Percentiles rank a stretch among this genome's conserved stretches.
Evolutionary conservation across 2,797 vertebrate genomes (phyloP).

Genomic region (Sebastes hubbsi): DNA sequence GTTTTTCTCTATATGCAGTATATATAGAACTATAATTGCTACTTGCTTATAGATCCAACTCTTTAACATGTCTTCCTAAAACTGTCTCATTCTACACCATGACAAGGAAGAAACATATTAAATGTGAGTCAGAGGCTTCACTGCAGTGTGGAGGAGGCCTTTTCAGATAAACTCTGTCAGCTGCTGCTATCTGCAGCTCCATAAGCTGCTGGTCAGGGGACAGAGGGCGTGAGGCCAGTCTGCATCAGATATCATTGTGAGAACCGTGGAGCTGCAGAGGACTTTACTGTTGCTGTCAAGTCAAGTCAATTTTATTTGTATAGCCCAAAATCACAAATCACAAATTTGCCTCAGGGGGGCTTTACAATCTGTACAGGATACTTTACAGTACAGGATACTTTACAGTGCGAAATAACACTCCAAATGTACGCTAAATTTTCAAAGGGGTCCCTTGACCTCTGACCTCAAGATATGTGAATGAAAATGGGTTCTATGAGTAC

Average conservation of each 20-base stretch:
- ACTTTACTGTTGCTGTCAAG: neutral
- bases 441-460: no score
- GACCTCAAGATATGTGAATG: no score
- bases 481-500: no score
- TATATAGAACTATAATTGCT: neutral
- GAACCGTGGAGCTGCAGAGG: neutral
- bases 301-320: no score
- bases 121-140: neutral
- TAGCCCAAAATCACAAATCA: no score
- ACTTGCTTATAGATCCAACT: neutral
- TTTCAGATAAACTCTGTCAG: conserved; percentile 15
- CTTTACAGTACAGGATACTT: no score
- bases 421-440: no score
- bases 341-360: no score
- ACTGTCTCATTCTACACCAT: neutral
- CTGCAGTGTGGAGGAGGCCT: neutral
- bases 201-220: neutral
- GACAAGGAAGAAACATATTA: no score
- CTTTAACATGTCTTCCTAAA: neutral
- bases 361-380: no score
- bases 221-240: neutral
- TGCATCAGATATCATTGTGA: conserved; percentile 1
- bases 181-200: conserved; percentile 43
- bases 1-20: neutral
- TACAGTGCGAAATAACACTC: no score